Percentiles rank a stretch among this genome's conserved stretches.
phyloP scores from a whole-genome alignment of 1,140 invertebrate genomes.

The Sinonovacula constricta region DNA sequence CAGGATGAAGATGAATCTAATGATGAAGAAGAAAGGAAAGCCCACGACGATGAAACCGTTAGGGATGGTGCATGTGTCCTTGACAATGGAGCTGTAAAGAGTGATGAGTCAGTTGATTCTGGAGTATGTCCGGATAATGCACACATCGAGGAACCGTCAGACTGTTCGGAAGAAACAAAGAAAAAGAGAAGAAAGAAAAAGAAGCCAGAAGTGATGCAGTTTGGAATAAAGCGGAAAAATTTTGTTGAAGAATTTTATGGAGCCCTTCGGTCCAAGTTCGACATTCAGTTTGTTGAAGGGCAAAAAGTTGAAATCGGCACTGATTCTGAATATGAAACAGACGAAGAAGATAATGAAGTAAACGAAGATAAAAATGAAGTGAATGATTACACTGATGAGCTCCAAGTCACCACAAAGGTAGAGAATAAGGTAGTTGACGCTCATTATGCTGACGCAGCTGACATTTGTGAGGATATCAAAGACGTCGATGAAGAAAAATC shows the following conservation, averaged over 20 bases:
- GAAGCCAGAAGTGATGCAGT: too few species aligned
- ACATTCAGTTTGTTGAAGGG: too few species aligned
- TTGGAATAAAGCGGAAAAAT: background rate
- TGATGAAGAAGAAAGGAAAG: background rate
- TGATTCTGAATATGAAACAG: background rate
- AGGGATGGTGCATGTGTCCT: too few species aligned
- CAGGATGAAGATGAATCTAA: background rate
- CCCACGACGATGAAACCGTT: too few species aligned
- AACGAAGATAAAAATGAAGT: background rate
- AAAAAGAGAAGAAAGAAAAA: too few species aligned
- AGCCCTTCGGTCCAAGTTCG: too few species aligned
- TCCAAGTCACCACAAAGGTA: background rate
- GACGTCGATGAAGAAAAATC: conserved; percentile 2
- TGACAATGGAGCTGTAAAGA: background rate
- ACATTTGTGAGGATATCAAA: too few species aligned
- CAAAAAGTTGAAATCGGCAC: too few species aligned
- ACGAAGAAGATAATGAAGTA: background rate
- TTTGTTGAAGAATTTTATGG: background rate
- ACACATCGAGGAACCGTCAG: too few species aligned
- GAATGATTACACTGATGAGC: background rate
- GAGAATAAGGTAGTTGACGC: background rate
- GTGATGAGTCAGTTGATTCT: background rate
- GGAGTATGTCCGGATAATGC: background rate
- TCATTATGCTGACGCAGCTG: background rate
- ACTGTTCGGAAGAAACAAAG: too few species aligned